Evolutionary conservation across 2,113 vertebrate species (phyloP), one percentile per base, ranked within the genome.

Genomic region (Bagarius yarrelli): DNA sequence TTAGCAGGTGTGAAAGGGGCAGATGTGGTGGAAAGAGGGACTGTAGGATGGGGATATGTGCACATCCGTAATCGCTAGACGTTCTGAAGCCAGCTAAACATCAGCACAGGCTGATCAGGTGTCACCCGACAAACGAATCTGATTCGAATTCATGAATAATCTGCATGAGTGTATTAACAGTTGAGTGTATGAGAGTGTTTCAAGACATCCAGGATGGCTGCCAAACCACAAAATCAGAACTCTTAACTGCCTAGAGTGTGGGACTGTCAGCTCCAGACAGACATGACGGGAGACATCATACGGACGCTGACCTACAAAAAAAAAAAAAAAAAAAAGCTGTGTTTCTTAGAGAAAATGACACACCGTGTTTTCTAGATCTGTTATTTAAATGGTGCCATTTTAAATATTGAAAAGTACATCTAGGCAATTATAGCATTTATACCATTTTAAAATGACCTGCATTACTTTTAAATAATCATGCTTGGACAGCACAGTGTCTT

Each of bases 1-100:
- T 60, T 85, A 87, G 86, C 90, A 92, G 90, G 89, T 91, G 91
- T 89, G 84, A 87, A 87, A 72, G 79, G 76, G 66, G 85, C 81
- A 80, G 83, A 88, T 83, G 21, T 83, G 76, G 80, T 23, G 19
- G 44, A 59, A 61, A 66, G 21, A 76, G 36, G 32, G 63, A 44
- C 44, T 50, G 21, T 44, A 66, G 73, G 76, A 78, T 36, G 50
- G 85, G 70, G 71, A 56, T 16, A 57, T 72, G 53, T 77, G 74
- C 60, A 50, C 60, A 81, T 85, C 73, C 21, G 76, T 78, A 86
- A 83, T 78, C 81, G 60, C 44, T 63, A 77, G 64, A n/a, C 36
- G 53, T 78, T 61, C 82, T 86, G 71, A 67, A 74, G 88, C 84
- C 71, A 73, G 88, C 89, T 88, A 69, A 60, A 79, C 79, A 70